Evolutionary conservation across 2,113 vertebrate species (phyloP).

Genomic region (Jacana jacana): DNA sequence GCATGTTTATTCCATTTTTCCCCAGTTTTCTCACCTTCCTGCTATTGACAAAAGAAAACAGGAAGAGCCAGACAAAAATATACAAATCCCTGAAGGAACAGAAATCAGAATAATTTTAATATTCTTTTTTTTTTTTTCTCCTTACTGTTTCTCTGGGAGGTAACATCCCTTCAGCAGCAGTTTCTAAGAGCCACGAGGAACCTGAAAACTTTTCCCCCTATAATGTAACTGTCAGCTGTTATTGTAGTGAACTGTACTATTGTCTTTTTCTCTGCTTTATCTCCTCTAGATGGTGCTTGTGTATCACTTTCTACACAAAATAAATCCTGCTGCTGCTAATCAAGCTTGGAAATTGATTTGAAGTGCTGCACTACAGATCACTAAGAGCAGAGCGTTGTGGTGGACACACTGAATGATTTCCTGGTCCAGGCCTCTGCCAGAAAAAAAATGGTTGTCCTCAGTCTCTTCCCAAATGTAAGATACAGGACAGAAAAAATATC

Average conservation of each 20-base stretch:
- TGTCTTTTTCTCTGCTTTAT: background rate
- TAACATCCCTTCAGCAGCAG: background rate
- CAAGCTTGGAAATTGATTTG: background rate
- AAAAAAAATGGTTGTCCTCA: background rate
- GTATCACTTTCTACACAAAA: background rate
- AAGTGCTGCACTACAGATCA: background rate
- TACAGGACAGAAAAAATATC: background rate
- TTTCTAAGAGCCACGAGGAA: background rate
- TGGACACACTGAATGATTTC: background rate
- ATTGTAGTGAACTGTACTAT: no score
- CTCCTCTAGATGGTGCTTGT: conserved; percentile 63
- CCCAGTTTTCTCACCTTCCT: background rate
- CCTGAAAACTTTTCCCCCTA: background rate
- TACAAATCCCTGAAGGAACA: background rate
- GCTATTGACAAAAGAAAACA: background rate
- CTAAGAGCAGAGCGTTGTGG: background rate
- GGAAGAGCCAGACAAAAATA: background rate
- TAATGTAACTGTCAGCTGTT: background rate
- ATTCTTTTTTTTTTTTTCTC: background rate
- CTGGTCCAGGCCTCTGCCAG: background rate
- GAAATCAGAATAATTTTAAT: background rate
- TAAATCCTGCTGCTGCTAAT: background rate
- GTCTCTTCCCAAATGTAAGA: background rate
- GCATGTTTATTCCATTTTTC: background rate
- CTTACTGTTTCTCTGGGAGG: background rate